Conservation (phyloP, 2,113 vertebrate species). For the Microtus pennsylvanicus region DNA sequence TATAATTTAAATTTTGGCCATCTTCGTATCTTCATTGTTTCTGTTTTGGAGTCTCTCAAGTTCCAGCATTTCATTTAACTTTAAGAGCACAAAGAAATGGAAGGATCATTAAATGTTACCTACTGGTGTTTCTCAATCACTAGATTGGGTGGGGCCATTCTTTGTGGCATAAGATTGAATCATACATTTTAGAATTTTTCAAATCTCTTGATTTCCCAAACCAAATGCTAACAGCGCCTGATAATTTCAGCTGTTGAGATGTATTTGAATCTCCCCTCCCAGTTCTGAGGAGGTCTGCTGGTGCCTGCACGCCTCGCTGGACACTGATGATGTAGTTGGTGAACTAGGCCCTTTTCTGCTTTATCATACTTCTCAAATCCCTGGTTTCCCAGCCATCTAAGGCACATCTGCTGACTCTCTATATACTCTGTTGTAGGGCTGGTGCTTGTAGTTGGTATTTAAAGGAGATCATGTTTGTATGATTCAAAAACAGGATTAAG, state of each 20-base stretch:
- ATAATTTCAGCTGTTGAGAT: not conserved
- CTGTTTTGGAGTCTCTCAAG: not conserved
- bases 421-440: not conserved
- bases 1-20: not conserved
- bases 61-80: not conserved
- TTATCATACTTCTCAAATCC: not conserved
- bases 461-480: not conserved
- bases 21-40: not conserved
- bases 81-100: not conserved
- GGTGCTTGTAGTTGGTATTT: not conserved
- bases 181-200: not conserved
- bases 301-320: not conserved
- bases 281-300: not conserved
- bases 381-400: not conserved
- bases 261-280: not conserved
- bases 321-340: not conserved
- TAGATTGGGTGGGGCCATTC: not conserved
- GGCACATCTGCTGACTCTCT: not conserved
- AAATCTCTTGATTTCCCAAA: not conserved
- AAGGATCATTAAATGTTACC: constrained; percentile 16
- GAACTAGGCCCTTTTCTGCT: not conserved
- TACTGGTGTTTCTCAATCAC: not conserved
- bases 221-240: not conserved
- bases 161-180: not conserved
- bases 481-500: not conserved